Conservation (phyloP, 2,888 invertebrate genomes). For the Megaustenia siamemsis region DNA sequence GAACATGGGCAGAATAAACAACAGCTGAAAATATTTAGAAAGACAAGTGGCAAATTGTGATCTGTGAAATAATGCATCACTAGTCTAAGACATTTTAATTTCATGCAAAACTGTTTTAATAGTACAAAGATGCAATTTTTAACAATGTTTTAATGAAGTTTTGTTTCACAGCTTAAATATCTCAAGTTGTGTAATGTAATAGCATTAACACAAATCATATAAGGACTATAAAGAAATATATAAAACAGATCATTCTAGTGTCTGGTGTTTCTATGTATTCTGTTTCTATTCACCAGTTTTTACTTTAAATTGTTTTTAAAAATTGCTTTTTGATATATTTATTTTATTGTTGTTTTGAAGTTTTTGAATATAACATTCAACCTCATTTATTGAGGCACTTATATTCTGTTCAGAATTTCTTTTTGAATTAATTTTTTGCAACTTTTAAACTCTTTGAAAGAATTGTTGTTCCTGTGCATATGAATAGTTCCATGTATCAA, state of each 20-base stretch:
- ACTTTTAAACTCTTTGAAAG: too few species aligned
- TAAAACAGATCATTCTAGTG: background rate
- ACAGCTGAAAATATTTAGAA: too few species aligned
- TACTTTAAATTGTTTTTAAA: background rate
- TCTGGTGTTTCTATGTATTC: background rate
- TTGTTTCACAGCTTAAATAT: background rate
- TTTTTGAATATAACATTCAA: background rate
- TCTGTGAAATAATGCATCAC: too few species aligned
- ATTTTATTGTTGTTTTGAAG: background rate
- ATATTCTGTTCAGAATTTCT: background rate
- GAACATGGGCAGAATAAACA: too few species aligned
- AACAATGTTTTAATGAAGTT: too few species aligned
- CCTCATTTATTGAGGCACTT: background rate
- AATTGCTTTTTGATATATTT: background rate
- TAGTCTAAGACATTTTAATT: too few species aligned
- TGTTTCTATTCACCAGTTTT: background rate
- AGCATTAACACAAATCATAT: conserved; percentile 7
- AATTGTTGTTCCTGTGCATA: too few species aligned
- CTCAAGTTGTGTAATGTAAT: background rate
- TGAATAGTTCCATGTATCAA: too few species aligned
- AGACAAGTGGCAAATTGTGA: too few species aligned
- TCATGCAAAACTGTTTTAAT: too few species aligned
- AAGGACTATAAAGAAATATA: conserved; percentile 13
- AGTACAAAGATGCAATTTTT: too few species aligned
- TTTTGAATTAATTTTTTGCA: too few species aligned